A percentile compares a stretch with the other conserved stretches of the same genome.
phyloP scores from a whole-genome alignment of 1,140 invertebrate species.

The Colletes latitarsis region DNA sequence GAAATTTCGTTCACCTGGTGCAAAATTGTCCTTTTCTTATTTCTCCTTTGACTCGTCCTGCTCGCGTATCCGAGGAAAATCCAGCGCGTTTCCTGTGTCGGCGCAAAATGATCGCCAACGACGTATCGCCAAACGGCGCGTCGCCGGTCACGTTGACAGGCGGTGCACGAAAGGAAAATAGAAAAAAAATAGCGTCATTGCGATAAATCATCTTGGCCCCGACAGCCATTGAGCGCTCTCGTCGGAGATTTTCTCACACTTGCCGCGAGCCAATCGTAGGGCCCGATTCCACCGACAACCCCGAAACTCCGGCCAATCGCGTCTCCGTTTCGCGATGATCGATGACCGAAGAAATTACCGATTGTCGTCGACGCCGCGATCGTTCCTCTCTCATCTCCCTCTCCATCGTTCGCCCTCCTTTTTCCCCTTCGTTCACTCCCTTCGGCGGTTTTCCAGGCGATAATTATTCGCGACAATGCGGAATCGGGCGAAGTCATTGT shows the following conservation, averaged over 20 bases:
- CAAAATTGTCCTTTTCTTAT: no score
- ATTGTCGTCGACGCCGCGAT: conserved; percentile 58
- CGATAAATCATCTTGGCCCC: conserved; percentile 72
- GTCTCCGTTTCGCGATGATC: conserved; percentile 61
- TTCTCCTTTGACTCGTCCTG: no score
- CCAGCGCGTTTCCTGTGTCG: no score
- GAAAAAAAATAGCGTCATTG: conserved; percentile 63
- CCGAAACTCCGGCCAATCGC: conserved; percentile 53
- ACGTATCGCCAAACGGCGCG: conserved; percentile 13
- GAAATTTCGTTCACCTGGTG: no score
- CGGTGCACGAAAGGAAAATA: conserved; percentile 39
- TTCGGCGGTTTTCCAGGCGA: conserved; percentile 7
- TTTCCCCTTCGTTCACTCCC: not conserved
- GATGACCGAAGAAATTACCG: conserved; percentile 70
- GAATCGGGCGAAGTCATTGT: conserved; percentile 25
- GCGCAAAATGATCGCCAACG: not conserved
- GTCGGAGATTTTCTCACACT: conserved; percentile 73
- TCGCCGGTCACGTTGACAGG: conserved; percentile 21
- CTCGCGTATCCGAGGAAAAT: no score
- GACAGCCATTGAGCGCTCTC: conserved; percentile 70
- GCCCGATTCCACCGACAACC: conserved; percentile 49
- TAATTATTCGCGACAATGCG: conserved; percentile 53
- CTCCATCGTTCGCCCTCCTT: not conserved
- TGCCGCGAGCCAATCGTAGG: conserved; percentile 49
- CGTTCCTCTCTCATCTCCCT: conserved; percentile 36